Evolutionary conservation across 2,888 invertebrate species (phyloP).

Genomic region (Athripsodes cinereus): DNA sequence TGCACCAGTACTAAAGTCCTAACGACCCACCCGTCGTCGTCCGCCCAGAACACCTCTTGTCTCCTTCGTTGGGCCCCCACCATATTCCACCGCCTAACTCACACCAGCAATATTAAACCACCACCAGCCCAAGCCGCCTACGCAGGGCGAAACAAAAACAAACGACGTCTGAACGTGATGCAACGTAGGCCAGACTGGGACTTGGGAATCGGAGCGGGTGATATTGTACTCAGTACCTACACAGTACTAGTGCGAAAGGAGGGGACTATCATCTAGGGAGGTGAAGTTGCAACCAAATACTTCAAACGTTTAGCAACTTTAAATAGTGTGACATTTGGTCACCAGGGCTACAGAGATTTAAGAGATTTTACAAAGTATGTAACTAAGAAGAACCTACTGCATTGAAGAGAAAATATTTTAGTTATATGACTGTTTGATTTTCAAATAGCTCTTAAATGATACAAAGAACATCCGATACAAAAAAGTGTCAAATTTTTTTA

Average conservation of each 20-base stretch:
- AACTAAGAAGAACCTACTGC: too few relatives aligned
- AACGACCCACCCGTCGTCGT: conserved; percentile 5
- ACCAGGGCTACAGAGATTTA: too few relatives aligned
- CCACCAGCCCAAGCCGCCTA: conserved; percentile 15
- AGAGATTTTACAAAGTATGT: too few relatives aligned
- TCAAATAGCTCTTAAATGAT: too few relatives aligned
- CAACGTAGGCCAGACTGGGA: conserved; percentile 27
- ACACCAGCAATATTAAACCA: background rate
- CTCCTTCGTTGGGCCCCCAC: background rate
- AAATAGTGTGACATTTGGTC: background rate
- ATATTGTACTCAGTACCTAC: background rate
- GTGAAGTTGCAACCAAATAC: background rate
- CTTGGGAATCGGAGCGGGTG: conserved; percentile 11
- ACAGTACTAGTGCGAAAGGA: conserved; percentile 1
- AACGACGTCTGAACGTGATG: conserved; percentile 27
- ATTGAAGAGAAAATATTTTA: too few relatives aligned
- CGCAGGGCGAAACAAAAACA: conserved; percentile 27
- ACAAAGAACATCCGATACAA: too few relatives aligned
- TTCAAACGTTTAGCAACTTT: background rate
- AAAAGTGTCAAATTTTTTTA: too few relatives aligned
- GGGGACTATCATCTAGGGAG: conserved; percentile 3
- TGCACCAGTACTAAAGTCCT: conserved; percentile 1
- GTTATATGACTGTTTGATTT: too few relatives aligned
- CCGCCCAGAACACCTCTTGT: conserved; percentile 4
- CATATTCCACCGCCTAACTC: background rate